phyloP scores from a whole-genome alignment of 2,888 invertebrate species.

The Clunio marinus region DNA sequence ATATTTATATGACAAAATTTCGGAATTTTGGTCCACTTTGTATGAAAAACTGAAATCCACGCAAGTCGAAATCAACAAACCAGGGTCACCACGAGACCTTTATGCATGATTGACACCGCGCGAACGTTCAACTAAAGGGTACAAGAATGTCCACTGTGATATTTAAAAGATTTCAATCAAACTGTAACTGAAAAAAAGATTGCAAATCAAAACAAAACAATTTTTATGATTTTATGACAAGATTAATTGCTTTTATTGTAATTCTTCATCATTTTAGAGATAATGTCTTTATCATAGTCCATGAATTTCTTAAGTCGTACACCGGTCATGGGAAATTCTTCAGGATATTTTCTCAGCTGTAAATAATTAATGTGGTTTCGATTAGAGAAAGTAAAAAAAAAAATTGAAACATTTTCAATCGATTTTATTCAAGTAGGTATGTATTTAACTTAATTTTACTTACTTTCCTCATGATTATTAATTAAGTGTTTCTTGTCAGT shows the following conservation, averaged over 20 bases:
- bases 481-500: not conserved
- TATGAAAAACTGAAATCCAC: too few species aligned
- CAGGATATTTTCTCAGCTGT: constrained; percentile 30
- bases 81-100: too few species aligned
- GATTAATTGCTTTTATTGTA: constrained; percentile 14
- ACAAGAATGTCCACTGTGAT: too few species aligned
- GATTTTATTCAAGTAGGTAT: not conserved
- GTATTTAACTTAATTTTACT: not conserved
- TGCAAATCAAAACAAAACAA: not conserved
- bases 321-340: not conserved
- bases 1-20: too few species aligned
- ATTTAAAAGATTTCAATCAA: too few species aligned
- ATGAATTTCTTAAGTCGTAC: constrained; percentile 15
- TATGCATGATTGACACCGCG: too few species aligned
- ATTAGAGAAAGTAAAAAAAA: not conserved
- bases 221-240: not conserved
- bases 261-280: constrained; percentile 18
- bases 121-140: too few species aligned
- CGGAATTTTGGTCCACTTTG: too few species aligned
- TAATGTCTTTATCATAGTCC: constrained; percentile 33
- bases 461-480: not conserved
- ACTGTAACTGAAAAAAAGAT: not conserved
- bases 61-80: too few species aligned
- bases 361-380: not conserved
- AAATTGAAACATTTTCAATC: too few species aligned